A percentile compares a stretch with the other conserved stretches of the same genome.
phyloP scores from a whole-genome alignment of 2,113 vertebrate genomes.

The Muntiacus muntjak region DNA sequence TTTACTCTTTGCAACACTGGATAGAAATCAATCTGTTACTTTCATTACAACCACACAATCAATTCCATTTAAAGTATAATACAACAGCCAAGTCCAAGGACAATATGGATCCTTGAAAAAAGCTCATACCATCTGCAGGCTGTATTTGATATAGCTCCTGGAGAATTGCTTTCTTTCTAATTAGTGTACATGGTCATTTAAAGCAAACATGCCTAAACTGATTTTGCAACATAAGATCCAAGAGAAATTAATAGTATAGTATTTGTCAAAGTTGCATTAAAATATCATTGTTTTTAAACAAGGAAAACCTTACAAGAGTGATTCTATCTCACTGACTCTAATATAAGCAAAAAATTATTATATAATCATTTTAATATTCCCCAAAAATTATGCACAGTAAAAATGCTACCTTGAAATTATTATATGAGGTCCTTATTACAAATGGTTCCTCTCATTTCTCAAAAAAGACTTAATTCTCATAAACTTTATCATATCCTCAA shows the following conservation, averaged over 20 bases:
- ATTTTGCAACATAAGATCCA: neutral
- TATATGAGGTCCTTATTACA: neutral
- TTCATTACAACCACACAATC: slow-evolving; percentile 87
- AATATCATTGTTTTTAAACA: neutral
- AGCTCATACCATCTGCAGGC: slow-evolving; percentile 55
- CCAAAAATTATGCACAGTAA: neutral
- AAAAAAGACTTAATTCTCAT: neutral
- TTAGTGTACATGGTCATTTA: slow-evolving; percentile 64
- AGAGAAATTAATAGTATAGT: neutral
- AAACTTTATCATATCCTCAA: neutral
- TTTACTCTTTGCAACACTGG: slow-evolving; percentile 83
- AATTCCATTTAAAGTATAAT: slow-evolving; percentile 86
- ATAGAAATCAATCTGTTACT: slow-evolving; percentile 86
- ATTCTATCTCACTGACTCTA: neutral
- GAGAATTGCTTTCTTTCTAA: slow-evolving; percentile 72
- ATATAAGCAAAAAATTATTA: neutral
- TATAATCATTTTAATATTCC: neutral
- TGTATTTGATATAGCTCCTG: slow-evolving; percentile 62
- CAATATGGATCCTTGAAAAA: slow-evolving; percentile 79
- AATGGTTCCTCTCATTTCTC: neutral
- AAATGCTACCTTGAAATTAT: slow-evolving; percentile 25
- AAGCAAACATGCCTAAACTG: slow-evolving; percentile 32
- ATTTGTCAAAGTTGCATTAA: neutral
- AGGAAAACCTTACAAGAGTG: neutral
- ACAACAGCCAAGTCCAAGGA: slow-evolving; percentile 85